Base-by-base conservation (phyloP, 2,797 vertebrate genomes). In the Lepilemur septentrionalis region DNA sequence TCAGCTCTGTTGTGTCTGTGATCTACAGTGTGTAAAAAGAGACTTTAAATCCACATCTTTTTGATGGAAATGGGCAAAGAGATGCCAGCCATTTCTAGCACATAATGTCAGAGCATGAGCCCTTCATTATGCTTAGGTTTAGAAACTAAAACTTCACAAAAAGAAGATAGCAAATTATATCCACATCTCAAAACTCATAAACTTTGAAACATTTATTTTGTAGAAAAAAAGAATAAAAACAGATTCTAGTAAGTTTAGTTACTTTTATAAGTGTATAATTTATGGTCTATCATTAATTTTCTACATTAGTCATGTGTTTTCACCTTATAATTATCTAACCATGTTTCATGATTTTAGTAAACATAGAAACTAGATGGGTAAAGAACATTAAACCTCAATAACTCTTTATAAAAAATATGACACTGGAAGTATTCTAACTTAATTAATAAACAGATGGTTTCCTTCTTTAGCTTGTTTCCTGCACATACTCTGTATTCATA, bases 91-190 rank as follows among this genome's bases (percentile, higher is more conserved):
- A 76, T 91, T 88, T 5, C 57, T 43, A 7, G 50, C 73, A 81
- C 35, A 43, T 50, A 65, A 93, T 52, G 52, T 89, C 89, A 67
- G 89, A 79, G 15, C 25, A 78, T 75, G 88, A 84, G 7, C 30
- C 20, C 43, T 83, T 38, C 38, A n/a, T 78, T 55, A n/a, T 67
- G 43, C 57, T 89, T 89, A 72, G 7, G 13, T 30, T 91, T 90
- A 92, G 85, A 92, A 57, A 76, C 48, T 59, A 78, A 93, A 59
- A 59, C 69, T 92, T 92, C 59, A 93, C 70, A 83, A 46, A 89
- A 84, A 80, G 32, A 23, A 52, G n/a, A 63, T 41, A 80, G 25
- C 7, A 88, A 63, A 32, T 91, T 18, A 89, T 48, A 75, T 14
- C 76, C 41, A 57, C 18, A 59, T 89, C 59, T 92, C 80, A 89